These are phyloP conservation scores for Apeltes quadracus DNA, from an alignment of 2,113 vertebrate genomes.

Conservation along the genomic window DNA sequence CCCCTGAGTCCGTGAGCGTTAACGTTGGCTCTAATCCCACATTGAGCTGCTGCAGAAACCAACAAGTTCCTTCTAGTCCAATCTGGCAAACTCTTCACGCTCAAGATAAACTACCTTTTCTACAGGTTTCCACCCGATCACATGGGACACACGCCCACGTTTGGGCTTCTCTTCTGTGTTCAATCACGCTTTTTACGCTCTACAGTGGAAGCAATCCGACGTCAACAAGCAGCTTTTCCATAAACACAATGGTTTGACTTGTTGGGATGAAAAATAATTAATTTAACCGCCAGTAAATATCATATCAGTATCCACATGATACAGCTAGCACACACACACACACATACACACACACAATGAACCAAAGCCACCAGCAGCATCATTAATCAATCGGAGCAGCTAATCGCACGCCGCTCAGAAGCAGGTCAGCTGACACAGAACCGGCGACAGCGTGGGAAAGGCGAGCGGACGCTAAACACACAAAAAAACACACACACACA, in stretches of 20 bases:
- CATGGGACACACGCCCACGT: too few relatives aligned
- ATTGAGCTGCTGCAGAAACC: too few relatives aligned
- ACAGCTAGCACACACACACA: background rate
- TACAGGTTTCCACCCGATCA: too few relatives aligned
- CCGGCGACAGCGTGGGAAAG: slow-evolving; percentile 57
- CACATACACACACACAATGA: background rate
- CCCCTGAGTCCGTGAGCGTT: too few relatives aligned
- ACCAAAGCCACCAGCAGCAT: slow-evolving; percentile 12
- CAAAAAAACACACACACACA: slow-evolving; percentile 3
- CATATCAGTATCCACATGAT: background rate
- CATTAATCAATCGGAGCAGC: slow-evolving; percentile 38
- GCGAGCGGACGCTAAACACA: slow-evolving; percentile 19
- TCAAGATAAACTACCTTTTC: too few relatives aligned
- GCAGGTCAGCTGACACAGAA: slow-evolving; percentile 52
- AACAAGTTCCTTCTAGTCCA: too few relatives aligned
- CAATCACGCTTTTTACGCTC: too few relatives aligned
- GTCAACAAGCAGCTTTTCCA: background rate
- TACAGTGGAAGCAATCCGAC: too few relatives aligned
- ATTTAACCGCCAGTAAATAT: background rate
- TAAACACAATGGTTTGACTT: background rate
- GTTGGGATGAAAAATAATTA: background rate
- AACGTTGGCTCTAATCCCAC: too few relatives aligned
- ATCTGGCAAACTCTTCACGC: too few relatives aligned
- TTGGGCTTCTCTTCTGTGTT: too few relatives aligned
- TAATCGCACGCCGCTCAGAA: slow-evolving; percentile 33